Base-by-base conservation (phyloP, 2,113 vertebrate species). In the Cygnus atratus region DNA sequence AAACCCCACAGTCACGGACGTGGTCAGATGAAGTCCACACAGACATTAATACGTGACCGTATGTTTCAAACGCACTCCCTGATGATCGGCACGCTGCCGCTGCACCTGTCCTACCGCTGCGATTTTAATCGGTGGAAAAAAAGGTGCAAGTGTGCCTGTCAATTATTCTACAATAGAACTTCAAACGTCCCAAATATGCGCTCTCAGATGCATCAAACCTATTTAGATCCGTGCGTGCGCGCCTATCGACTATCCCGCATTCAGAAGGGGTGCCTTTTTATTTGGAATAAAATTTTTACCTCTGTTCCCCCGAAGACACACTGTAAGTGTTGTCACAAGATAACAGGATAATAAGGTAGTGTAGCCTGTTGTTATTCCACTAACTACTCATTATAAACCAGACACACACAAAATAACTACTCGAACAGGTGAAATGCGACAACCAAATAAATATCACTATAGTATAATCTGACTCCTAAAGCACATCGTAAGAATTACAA, bases 311-410 rank as follows among this genome's bases (percentile, higher is more conserved):
- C 68, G 91, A 96, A 95, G 86, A 93, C 39, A 86, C 54, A 66
- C 39, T 85, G 24, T 39, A 94, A 94, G 86, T 85, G 83, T 88
- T 97, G 96, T 94, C 95, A 98, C 58, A 95, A 97, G 91, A 63
- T 97, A 96, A 95, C 68, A 95, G 88, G 93, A 97, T 97, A 97
- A 97, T 97, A 94, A 96, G 89, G 84, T 95, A 94, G 66, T 85
- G 83, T 63, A 94, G 86, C 10, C 55, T 96, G 93, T 86, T 97
- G 89, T 94, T 97, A 97, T 93, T 94, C 89, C 54, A 94, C 83
- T 94, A 97, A 96, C 88, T 97, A 93, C 86, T 97, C 92, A 96
- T 97, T 97, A 97, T 75, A 95, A 94, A 96, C 75, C 76, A 97
- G 79, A 73, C 76, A 21, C 81, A 93, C 74, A 90, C 79, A 94